Base-by-base conservation (phyloP, 2,113 vertebrate species). In the Tupaia chinensis region DNA sequence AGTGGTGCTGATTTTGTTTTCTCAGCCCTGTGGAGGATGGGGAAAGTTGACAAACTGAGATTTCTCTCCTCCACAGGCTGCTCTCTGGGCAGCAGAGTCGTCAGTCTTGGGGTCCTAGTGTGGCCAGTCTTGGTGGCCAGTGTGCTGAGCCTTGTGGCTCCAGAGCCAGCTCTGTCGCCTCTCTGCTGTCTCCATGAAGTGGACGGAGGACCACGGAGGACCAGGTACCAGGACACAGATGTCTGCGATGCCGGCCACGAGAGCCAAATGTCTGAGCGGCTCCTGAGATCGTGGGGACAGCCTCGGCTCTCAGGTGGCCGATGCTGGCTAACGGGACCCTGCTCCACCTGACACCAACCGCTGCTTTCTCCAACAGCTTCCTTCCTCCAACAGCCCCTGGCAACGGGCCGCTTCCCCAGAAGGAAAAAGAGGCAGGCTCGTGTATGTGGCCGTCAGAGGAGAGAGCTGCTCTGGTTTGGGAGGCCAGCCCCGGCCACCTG, bases 291-390 rank as follows among this genome's bases (percentile, higher is more conserved):
- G 99, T 99, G 97, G 99, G 99, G 97, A 99, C 99, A 97, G 99
- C 99, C 5, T 99, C 99, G 99, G 99, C 96, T 99, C 99, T 87
- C 99, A 99, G 98, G 99, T 99, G 9, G 99, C 99, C 95, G 99
- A 99, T 96, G 99, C 99, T 54, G 99, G 99, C 97, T 99, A 99
- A 98, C 98, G 99, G 98, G 99, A 99, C 99, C 98, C 98, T 99
- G 99, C 99, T 74, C 99, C 99, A 0, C 99, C 99, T 73, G 99
- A 99, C 97, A 99, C 99, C 97, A 99, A 99, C 99, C 99, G 61
- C 98, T 99, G 95, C 99, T 99, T 58, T 99, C 99, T 4, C 99
- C 99, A 98, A 99, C 99, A 98, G 99, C 99, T 97, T 99, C 99
- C 98, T 99, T 99, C 98, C 99, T 99, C 54, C 99, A 99, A 20